These are phyloP conservation scores for Lophotis ruficrista DNA, from an alignment of 2,113 vertebrate species.

Conservation along the genomic window DNA sequence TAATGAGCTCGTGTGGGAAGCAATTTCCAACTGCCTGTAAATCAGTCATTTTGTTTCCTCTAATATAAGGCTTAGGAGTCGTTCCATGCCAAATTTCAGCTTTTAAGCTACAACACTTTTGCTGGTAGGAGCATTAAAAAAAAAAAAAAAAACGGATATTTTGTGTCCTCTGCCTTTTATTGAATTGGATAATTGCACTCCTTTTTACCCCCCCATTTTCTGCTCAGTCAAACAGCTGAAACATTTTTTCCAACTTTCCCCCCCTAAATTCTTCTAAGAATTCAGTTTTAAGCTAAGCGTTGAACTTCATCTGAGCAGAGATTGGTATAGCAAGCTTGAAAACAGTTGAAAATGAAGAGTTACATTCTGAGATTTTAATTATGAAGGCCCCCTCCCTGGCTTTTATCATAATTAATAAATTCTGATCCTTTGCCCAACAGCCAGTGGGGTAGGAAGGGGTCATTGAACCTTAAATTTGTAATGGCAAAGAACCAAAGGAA, in stretches of 20 bases:
- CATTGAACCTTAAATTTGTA: not conserved
- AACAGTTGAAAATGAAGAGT: not conserved
- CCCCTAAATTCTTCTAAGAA: not conserved
- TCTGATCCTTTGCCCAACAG: not conserved
- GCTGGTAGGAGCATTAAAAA: not conserved
- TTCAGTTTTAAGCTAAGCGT: not conserved
- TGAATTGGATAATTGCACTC: not conserved
- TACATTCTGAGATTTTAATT: not conserved
- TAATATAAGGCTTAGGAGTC: not conserved
- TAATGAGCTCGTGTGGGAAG: slow-evolving; percentile 11
- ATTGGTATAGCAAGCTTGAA: not conserved
- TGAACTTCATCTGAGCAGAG: not conserved
- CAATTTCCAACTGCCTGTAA: slow-evolving; percentile 28
- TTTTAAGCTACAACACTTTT: not conserved
- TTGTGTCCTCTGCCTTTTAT: not conserved
- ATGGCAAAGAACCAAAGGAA: not conserved
- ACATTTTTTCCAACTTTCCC: not conserved
- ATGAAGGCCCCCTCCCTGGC: not conserved
- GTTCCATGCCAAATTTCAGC: slow-evolving; percentile 11
- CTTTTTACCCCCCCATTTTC: not conserved
- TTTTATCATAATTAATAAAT: slow-evolving; percentile 33
- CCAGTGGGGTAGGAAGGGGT: not conserved
- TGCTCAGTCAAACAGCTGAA: not conserved
- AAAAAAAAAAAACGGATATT: not conserved
- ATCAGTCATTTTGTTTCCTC: slow-evolving; percentile 47